phyloP scores from a whole-genome alignment of 1,140 invertebrate species.

The Coptotermes formosanus region DNA sequence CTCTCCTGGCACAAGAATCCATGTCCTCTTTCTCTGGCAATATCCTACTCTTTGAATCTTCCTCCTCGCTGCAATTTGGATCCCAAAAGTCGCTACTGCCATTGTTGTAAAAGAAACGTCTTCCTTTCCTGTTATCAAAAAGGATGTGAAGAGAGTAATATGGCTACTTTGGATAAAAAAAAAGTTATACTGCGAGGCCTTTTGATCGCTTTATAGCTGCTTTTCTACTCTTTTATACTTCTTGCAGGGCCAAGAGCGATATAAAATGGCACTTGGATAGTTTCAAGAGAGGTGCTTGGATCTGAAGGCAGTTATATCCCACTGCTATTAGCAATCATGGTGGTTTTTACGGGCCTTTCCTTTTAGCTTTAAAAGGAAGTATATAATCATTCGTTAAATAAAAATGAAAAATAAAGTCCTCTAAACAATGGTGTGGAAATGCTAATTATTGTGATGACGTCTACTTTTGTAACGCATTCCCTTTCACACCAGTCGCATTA shows the following conservation, averaged over 20 bases:
- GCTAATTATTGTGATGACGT: neutral
- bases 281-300: neutral
- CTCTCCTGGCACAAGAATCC: neutral
- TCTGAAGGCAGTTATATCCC: neutral
- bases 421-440: neutral
- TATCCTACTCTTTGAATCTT: neutral
- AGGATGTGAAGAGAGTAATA: neutral
- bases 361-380: neutral
- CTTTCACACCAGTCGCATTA: neutral
- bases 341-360: neutral
- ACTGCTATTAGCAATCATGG: neutral
- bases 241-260: neutral
- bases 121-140: constrained; percentile 10
- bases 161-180: neutral
- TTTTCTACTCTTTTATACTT: neutral
- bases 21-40: neutral
- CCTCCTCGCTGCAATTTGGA: neutral
- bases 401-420: neutral
- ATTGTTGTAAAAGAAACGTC: neutral
- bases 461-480: neutral
- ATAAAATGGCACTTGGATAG: neutral
- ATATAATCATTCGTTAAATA: neutral
- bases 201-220: constrained; percentile 4
- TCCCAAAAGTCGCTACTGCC: neutral
- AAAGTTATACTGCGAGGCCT: neutral